Conservation (phyloP, 1,140 invertebrate species). For the Pseudoatta argentina region DNA sequence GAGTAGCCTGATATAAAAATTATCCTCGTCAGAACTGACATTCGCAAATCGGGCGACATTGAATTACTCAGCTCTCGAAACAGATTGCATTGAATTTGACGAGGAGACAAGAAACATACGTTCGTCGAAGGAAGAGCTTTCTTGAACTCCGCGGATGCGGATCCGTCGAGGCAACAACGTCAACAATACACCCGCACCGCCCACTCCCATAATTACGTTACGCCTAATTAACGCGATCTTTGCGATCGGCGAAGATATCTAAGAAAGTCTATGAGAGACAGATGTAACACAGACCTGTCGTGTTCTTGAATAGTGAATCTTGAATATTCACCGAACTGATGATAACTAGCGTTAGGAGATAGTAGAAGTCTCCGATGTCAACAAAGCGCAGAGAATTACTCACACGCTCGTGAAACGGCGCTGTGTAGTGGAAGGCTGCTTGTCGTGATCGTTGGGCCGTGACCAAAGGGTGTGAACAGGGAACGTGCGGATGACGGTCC, state of each 20-base stretch:
- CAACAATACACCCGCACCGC: slow-evolving; percentile 34
- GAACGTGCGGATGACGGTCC: slow-evolving; percentile 34
- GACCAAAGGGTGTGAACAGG: slow-evolving; percentile 14
- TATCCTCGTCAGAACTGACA: not conserved
- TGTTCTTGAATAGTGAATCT: not conserved
- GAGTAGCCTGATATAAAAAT: not conserved
- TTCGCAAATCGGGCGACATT: not conserved
- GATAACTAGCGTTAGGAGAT: slow-evolving; percentile 19
- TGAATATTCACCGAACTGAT: not conserved
- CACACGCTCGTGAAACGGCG: slow-evolving; percentile 51
- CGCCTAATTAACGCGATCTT: slow-evolving; percentile 22
- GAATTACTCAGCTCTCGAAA: not conserved
- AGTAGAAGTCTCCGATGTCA: slow-evolving; percentile 61
- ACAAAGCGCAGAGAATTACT: slow-evolving; percentile 64
- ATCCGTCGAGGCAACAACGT: not conserved
- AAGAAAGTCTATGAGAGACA: not conserved
- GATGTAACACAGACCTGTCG: not conserved
- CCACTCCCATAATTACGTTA: slow-evolving; percentile 60
- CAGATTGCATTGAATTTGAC: not conserved
- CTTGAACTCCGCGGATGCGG: not conserved
- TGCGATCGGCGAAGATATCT: not conserved
- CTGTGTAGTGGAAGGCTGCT: not conserved
- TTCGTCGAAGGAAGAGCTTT: not conserved
- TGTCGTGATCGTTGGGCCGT: slow-evolving; percentile 5
- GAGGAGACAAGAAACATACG: not conserved